phyloP scores from a whole-genome alignment of 2,797 vertebrate species.

The Morelia viridis region DNA sequence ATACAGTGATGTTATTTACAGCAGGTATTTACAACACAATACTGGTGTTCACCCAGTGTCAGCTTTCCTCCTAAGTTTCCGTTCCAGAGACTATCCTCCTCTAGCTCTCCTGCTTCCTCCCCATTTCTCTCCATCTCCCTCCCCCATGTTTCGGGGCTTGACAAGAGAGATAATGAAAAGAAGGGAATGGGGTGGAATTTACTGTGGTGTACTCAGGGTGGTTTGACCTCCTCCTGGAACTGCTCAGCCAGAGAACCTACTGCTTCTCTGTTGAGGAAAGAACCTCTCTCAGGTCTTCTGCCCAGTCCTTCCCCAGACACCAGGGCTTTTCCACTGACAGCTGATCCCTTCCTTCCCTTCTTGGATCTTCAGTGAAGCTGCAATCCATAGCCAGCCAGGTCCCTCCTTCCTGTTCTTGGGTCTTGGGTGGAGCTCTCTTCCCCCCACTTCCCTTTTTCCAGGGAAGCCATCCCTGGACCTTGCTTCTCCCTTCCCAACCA shows the following conservation, averaged over 20 bases:
- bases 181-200: background rate
- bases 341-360: background rate
- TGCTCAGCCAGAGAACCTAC: background rate
- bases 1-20: background rate
- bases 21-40: background rate
- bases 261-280: background rate
- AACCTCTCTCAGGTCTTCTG: background rate
- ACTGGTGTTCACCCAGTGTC: background rate
- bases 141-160: background rate
- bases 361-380: background rate
- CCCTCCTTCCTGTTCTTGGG: background rate
- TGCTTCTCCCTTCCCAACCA: background rate
- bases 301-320: background rate
- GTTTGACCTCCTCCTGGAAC: background rate
- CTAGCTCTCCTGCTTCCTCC: background rate
- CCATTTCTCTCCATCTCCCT: background rate
- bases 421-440: background rate
- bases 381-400: background rate
- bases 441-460: background rate
- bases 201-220: background rate
- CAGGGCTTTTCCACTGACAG: background rate
- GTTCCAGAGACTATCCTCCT: background rate
- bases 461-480: background rate
- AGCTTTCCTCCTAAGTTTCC: background rate
- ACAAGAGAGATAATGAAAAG: background rate